Conservation (phyloP, 1,140 invertebrate genomes). For the Brachionus paranguensis region DNA sequence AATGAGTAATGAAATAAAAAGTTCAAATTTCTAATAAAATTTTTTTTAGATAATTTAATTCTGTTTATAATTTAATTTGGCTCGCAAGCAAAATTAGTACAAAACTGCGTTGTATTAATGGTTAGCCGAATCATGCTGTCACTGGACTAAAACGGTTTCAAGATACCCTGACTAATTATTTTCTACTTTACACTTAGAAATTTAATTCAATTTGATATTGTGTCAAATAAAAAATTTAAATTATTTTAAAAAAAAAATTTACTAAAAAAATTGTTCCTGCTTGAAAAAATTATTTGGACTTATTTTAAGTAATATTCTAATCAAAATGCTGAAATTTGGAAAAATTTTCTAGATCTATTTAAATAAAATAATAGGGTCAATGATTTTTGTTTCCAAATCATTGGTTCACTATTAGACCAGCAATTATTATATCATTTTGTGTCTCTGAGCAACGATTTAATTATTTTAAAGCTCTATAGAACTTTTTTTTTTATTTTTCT, state of each 20-base stretch:
- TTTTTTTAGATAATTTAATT: neutral
- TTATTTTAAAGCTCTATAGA: neutral
- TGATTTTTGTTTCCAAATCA: neutral
- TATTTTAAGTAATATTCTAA: too few relatives aligned
- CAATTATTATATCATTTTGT: neutral
- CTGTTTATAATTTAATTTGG: neutral
- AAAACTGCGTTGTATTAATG: neutral
- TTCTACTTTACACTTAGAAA: neutral
- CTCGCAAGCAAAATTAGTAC: neutral
- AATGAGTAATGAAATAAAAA: neutral
- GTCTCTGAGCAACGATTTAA: neutral
- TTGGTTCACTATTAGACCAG: neutral
- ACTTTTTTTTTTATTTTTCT: neutral
- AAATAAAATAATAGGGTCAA: neutral
- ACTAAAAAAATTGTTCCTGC: too few relatives aligned
- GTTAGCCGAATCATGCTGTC: neutral
- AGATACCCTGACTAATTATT: neutral
- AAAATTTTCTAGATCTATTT: neutral
- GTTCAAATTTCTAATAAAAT: neutral
- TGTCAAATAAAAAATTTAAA: too few relatives aligned
- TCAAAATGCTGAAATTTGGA: neutral
- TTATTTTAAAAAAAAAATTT: too few relatives aligned
- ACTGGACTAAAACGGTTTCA: neutral
- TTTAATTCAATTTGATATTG: too few relatives aligned
- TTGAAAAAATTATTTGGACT: too few relatives aligned